phyloP scores from a whole-genome alignment of 2,113 vertebrate genomes.

The Plectropomus leopardus region DNA sequence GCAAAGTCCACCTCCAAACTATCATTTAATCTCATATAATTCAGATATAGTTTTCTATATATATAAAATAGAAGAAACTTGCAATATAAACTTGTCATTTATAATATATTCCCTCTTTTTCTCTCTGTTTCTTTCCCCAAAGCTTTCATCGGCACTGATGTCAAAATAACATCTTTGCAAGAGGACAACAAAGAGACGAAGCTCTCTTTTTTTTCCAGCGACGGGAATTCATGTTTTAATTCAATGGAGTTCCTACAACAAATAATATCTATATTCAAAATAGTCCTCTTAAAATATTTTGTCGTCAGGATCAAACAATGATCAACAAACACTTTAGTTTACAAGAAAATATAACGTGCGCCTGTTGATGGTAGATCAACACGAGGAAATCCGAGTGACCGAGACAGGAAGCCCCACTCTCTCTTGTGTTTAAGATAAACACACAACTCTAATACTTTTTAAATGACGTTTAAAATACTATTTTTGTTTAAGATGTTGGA shows the following conservation, averaged over 20 bases:
- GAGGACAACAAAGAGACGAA: slow-evolving; percentile 34
- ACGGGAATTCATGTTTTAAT: slow-evolving; percentile 23
- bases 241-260: slow-evolving; percentile 21
- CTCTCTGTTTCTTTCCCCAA: slow-evolving; percentile 43
- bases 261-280: slow-evolving; percentile 81
- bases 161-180: slow-evolving; percentile 58
- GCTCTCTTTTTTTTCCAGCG: slow-evolving; percentile 46
- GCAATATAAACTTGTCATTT: slow-evolving; percentile 49
- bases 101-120: slow-evolving; percentile 56
- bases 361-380: slow-evolving; percentile 29
- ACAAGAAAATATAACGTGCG: slow-evolving; percentile 76
- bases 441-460: slow-evolving; percentile 22
- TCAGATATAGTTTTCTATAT: slow-evolving; percentile 49
- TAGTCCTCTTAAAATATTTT: slow-evolving; percentile 81
- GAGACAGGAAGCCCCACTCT: slow-evolving; percentile 10
- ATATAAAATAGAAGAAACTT: slow-evolving; percentile 74
- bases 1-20: slow-evolving; percentile 39
- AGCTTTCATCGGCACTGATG: slow-evolving; percentile 22
- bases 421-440: slow-evolving; percentile 25
- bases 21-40: slow-evolving; percentile 51
- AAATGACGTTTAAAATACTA: slow-evolving; percentile 35
- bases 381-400: slow-evolving; percentile 30
- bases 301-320: slow-evolving; percentile 65
- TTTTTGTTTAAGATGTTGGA: slow-evolving; percentile 22
- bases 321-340: slow-evolving; percentile 58